A percentile compares a stretch with the other conserved stretches of the same genome.
Conservation (phyloP, 2,113 vertebrate species). For the Tragelaphus buxtoni region DNA sequence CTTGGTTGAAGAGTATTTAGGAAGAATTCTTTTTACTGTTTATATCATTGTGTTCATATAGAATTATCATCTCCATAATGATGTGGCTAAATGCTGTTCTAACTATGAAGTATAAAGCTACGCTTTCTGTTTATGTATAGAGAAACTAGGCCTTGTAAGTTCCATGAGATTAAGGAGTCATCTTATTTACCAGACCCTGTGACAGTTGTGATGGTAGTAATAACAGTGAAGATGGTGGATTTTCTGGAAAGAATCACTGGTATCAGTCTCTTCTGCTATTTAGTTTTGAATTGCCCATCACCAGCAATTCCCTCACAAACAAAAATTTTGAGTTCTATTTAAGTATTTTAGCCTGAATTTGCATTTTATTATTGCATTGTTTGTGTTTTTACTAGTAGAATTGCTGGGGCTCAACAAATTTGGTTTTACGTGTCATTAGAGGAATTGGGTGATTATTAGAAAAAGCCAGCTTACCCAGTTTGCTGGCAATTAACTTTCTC, state of each 20-base stretch:
- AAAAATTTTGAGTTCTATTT: neutral
- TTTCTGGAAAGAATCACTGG: constrained; percentile 14
- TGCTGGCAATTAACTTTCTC: constrained; percentile 6
- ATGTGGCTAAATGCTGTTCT: neutral
- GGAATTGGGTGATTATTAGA: neutral
- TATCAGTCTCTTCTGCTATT: neutral
- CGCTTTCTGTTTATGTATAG: neutral
- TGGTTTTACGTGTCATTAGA: neutral
- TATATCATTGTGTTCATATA: neutral
- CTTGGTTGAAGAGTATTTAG: neutral
- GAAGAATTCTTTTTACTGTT: neutral
- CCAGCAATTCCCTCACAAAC: neutral
- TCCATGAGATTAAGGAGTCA: neutral
- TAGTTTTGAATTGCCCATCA: constrained; percentile 6
- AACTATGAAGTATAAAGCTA: neutral
- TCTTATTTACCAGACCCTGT: neutral
- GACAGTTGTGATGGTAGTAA: neutral
- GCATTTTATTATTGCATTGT: constrained; percentile 28
- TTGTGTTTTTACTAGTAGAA: neutral
- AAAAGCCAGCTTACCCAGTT: constrained; percentile 14
- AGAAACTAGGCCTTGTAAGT: neutral
- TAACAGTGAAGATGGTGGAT: neutral
- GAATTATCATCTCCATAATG: neutral
- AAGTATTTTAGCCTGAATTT: constrained; percentile 18
- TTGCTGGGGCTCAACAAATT: neutral